Evolutionary conservation across 2,888 invertebrate species (phyloP), one percentile per base, ranked within the genome.

Genomic region (Lamproptera curius): DNA sequence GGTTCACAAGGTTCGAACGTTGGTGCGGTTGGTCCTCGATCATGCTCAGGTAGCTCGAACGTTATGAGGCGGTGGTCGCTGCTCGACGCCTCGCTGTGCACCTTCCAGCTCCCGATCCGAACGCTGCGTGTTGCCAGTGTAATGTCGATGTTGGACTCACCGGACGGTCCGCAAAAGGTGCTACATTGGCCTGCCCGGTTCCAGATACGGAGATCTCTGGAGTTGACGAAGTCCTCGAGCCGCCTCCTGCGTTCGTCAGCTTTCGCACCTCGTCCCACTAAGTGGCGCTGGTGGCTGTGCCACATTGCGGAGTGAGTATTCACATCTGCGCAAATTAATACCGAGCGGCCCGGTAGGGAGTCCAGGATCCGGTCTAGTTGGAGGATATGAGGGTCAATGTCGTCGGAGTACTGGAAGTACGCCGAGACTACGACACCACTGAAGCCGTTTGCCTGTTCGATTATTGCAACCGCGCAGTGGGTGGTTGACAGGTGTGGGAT

Each of bases 141-240:
- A 1, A 54, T 9, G 16, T 58, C 56, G 0, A 56, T 42, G 14
- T 56, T 53, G 0, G 55, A 55, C 5, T 43, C 33, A 0, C 54
- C 50, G 8, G 40, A 49, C 0, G 44, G 42, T 0, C 49, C 51
- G 6, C 39, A 13, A 28, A 57, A 54, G 0, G 54, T 52, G 0
- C 47, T 10, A 0, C 51, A 48, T 10, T 52, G 39, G 11, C 17
- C 42, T 16, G 28, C 33, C 1, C 1, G n/a, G 16, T 23, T 23
- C 23, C 23, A 23, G 23, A 23, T 8, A 23, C 8, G 5, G 4
- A 34, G 4, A 4, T 8, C 23, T 6, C 8, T 4, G 5, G 23
- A 4, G 23, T 23, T 23, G 8, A 23, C 5, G 8, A 23, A 6
- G 23, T 23, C 23, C 8, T 23, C 23, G 8, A 23, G 23, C 23